phyloP scores from a whole-genome alignment of 2,888 invertebrate genomes.

The Spatulosminthurus flaviceps region DNA sequence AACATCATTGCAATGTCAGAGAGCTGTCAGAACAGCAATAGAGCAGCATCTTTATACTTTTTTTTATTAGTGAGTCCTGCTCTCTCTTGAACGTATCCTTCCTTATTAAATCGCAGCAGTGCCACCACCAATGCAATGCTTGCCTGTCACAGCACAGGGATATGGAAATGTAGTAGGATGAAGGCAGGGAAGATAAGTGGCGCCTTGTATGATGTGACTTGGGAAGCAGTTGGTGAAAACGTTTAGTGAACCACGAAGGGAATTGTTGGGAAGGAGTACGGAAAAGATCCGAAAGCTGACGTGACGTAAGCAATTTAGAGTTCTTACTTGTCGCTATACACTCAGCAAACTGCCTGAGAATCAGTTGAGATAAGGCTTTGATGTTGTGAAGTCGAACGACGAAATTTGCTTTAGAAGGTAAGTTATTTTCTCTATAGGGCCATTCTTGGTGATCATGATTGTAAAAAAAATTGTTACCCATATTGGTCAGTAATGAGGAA shows the following conservation, averaged over 20 bases:
- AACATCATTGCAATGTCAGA: too few relatives aligned
- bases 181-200: neutral
- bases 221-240: neutral
- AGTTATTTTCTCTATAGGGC: slow-evolving; percentile 4
- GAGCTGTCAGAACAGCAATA: too few relatives aligned
- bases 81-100: too few relatives aligned
- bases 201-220: neutral
- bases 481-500: neutral
- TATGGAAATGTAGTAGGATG: too few relatives aligned
- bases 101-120: too few relatives aligned
- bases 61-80: too few relatives aligned
- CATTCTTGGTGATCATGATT: slow-evolving; percentile 18
- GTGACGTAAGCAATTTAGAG: neutral
- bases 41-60: too few relatives aligned
- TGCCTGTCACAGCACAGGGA: too few relatives aligned
- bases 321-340: neutral
- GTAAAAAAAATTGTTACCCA: neutral
- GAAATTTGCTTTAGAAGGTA: slow-evolving; percentile 23
- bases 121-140: too few relatives aligned
- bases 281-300: slow-evolving; percentile 21
- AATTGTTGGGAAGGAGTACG: neutral
- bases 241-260: neutral
- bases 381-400: slow-evolving; percentile 24
- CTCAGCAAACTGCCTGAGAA: neutral
- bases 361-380: slow-evolving; percentile 25